Base-by-base conservation (phyloP, 2,113 vertebrate genomes). In the Hypocryptadius cinnamomeus region DNA sequence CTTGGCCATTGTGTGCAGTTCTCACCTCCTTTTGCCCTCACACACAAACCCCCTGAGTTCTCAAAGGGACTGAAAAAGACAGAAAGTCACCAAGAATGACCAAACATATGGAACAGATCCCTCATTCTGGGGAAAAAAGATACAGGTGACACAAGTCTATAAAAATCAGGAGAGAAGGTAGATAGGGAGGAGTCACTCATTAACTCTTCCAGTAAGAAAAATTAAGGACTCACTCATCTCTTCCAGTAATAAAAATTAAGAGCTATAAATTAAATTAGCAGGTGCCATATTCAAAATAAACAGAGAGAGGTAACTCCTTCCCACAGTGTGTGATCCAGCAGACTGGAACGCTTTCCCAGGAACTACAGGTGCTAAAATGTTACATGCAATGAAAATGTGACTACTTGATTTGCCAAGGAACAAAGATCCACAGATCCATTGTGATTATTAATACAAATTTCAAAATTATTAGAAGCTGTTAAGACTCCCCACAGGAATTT, bases 261-360 rank as follows among this genome's bases (percentile, higher is more conserved):
- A 33, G 64, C 81, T 71, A 86, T 69, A 83, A 48, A 80, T 23
- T 15, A 84, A 94, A 93, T 74, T 60, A 64, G 77, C 44, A 89
- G 80, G 73, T 54, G 60, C 6, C 47, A 63, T 40, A 20, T 54
- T 56, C 60, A 89, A 66, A 94, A 86, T 71, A 88, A 82, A 65
- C 39, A 84, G 39, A 73, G 51, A 60, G 64, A 78, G 60, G 69
- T 44, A 44, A 90, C 51, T 47, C 47, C 65, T 78, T 88, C 68
- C 35, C 30, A 40, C 23, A 66, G 2, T 0, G 1, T 27, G 42
- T 51, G 65, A 77, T 19, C 22, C 56, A 79, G 45, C 40, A 85
- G 31, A 53, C n/a, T n/a, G 20, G 50, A 90, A 93, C 3, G 24
- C 66, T 57, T 56, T 31, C 56, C 70, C 51, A 37, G 51, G 37